A percentile compares a stretch with the other conserved stretches of the same genome.
phyloP scores from a whole-genome alignment of 2,797 vertebrate genomes.

The Myotis myotis region DNA sequence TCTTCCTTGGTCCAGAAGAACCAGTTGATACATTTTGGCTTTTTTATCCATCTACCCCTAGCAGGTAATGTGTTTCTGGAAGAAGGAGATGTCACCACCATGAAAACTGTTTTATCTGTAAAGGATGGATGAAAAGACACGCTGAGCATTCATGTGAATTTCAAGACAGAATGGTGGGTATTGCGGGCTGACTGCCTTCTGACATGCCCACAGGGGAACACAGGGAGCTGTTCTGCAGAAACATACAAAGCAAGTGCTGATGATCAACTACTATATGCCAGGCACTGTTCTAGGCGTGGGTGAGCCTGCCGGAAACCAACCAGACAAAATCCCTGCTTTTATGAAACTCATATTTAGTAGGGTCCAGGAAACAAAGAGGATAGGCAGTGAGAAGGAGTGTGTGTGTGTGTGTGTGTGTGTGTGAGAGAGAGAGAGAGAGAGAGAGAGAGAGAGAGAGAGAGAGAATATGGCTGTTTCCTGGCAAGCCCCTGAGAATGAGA shows the following conservation, averaged over 20 bases:
- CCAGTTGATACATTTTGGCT: not conserved
- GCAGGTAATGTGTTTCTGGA: not conserved
- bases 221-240: not conserved
- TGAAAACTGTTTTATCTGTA: not conserved
- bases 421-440: no score
- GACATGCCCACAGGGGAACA: not conserved
- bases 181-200: not conserved
- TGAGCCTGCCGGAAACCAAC: not conserved
- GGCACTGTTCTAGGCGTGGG: not conserved
- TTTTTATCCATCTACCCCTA: not conserved
- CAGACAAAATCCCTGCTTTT: not conserved
- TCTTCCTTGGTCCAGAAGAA: not conserved
- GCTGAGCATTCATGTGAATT: not conserved
- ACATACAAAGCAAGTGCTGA: not conserved
- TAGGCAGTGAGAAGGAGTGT: not conserved
- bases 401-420: no score
- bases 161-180: not conserved
- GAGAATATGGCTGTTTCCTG: not conserved
- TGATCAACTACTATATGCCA: not conserved
- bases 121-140: not conserved
- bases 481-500: not conserved
- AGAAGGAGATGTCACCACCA: not conserved
- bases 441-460: no score
- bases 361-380: not conserved
- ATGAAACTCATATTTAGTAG: not conserved